Conservation (phyloP, 2,113 vertebrate genomes). For the Labrus mixtus region DNA sequence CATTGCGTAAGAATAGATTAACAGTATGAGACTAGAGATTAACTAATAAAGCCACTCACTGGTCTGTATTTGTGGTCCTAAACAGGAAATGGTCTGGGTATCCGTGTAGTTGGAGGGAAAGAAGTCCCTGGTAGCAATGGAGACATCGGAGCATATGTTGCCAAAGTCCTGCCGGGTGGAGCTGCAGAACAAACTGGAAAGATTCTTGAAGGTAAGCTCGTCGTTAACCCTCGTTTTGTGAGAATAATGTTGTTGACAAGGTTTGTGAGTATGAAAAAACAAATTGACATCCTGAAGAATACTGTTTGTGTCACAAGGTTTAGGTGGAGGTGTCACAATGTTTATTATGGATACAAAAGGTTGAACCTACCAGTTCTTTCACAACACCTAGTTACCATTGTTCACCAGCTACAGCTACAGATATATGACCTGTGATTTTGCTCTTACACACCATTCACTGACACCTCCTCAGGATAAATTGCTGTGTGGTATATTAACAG, state of each 20-base stretch:
- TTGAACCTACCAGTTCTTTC: background rate
- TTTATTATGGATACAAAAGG: background rate
- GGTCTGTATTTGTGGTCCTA: constrained; percentile 20
- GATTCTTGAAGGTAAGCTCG: constrained; percentile 91
- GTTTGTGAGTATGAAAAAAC: too few relatives aligned
- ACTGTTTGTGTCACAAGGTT: too few relatives aligned
- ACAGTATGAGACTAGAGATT: background rate
- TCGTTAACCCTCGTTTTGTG: background rate
- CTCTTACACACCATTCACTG: constrained; percentile 30
- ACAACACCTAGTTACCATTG: background rate
- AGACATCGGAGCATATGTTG: constrained; percentile 96
- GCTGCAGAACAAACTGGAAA: constrained; percentile 95
- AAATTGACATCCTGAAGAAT: too few relatives aligned
- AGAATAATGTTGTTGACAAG: too few relatives aligned
- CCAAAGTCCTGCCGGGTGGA: constrained; percentile 95
- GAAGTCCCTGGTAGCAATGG: constrained; percentile 92
- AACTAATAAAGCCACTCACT: background rate
- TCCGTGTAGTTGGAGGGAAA: constrained; percentile 95
- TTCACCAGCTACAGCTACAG: background rate
- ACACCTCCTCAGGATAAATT: constrained; percentile 42
- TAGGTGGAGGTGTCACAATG: too few relatives aligned
- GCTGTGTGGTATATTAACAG: constrained; percentile 34
- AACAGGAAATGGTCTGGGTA: constrained; percentile 95
- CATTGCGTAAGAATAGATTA: background rate
- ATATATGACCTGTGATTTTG: constrained; percentile 45